A percentile compares a stretch with the other conserved stretches of the same genome.
Conservation (phyloP, 2,888 invertebrate genomes). For the Lasioglossum calceatum region DNA sequence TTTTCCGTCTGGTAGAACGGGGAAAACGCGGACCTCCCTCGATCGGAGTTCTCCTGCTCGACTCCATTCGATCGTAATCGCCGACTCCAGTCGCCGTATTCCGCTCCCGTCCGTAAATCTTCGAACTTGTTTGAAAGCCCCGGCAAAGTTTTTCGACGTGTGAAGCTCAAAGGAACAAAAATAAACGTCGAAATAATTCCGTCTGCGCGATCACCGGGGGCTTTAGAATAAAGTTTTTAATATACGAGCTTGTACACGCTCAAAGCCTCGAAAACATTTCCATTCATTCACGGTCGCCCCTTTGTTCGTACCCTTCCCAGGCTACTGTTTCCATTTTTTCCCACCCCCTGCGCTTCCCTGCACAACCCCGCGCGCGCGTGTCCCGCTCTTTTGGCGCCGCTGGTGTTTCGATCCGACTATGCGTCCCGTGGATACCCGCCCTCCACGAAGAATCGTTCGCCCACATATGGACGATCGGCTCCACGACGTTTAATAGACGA, state of each 20-base stretch:
- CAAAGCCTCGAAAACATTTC: conserved; percentile 60
- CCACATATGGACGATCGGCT: conserved; percentile 40
- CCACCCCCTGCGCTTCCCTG: background rate
- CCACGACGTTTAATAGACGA: conserved; percentile 53
- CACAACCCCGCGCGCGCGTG: background rate
- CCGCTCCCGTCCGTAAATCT: conserved; percentile 60
- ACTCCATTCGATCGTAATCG: conserved; percentile 56
- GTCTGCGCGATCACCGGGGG: conserved; percentile 45
- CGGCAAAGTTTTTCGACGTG: conserved; percentile 55
- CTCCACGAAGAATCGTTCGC: conserved; percentile 40
- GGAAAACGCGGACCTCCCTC: conserved; percentile 45
- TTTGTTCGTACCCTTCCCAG: conserved; percentile 63
- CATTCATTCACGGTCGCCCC: conserved; percentile 58
- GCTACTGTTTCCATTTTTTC: conserved; percentile 40
- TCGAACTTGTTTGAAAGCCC: conserved; percentile 52
- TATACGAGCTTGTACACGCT: conserved; percentile 53
- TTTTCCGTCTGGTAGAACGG: conserved; percentile 22
- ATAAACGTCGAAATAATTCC: conserved; percentile 67
- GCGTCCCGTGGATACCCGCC: conserved; percentile 29
- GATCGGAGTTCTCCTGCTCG: conserved; percentile 50
- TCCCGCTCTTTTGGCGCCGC: conserved; percentile 20
- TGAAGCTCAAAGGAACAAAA: conserved; percentile 61
- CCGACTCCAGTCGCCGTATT: conserved; percentile 46
- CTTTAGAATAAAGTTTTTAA: conserved; percentile 65
- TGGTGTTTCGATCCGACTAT: conserved; percentile 17